Evolutionary conservation across 1,140 invertebrate genomes (phyloP).

Genomic region (Drosophila ficusphila): DNA sequence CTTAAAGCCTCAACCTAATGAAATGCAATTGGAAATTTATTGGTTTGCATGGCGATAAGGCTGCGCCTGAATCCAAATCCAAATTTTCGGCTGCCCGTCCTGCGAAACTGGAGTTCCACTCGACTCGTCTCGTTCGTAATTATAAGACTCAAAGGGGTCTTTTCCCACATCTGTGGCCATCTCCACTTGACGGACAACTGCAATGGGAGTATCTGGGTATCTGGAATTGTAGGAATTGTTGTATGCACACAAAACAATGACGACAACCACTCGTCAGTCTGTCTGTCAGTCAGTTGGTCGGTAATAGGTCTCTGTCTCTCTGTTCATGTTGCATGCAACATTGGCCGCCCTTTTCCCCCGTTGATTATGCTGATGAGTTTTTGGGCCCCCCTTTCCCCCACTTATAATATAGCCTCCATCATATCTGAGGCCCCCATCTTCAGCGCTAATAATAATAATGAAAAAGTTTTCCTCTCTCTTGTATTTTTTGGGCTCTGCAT

Average conservation of each 20-base stretch:
- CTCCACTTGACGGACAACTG: conserved; percentile 52
- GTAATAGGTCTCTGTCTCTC: conserved; percentile 27
- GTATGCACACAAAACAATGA: conserved; percentile 50
- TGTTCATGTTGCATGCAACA: conserved; percentile 64
- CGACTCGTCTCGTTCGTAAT: conserved; percentile 43
- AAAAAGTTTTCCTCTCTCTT: conserved; percentile 42
- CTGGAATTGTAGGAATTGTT: no score
- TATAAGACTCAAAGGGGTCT: conserved; percentile 24
- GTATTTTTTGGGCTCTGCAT: conserved; percentile 1
- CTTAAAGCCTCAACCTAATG: conserved; percentile 45
- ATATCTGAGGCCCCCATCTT: conserved; percentile 38
- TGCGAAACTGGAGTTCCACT: conserved; percentile 34
- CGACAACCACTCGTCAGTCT: conserved; percentile 43
- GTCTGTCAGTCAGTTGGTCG: conserved; percentile 38
- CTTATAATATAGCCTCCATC: conserved; percentile 1
- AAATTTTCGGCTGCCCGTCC: background rate
- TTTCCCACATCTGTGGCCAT: conserved; percentile 24
- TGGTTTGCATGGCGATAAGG: conserved; percentile 41
- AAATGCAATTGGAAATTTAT: conserved; percentile 64
- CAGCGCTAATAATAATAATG: conserved; percentile 59
- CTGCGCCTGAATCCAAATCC: conserved; percentile 3
- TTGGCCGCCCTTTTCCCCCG: conserved; percentile 29
- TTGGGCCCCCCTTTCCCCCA: conserved; percentile 5
- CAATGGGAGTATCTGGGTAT: conserved; percentile 44
- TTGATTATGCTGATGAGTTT: conserved; percentile 65